Evolutionary conservation across 2,113 vertebrate genomes (phyloP), one percentile per base, ranked within the genome.

Genomic region (Sylvilagus bachmani): DNA sequence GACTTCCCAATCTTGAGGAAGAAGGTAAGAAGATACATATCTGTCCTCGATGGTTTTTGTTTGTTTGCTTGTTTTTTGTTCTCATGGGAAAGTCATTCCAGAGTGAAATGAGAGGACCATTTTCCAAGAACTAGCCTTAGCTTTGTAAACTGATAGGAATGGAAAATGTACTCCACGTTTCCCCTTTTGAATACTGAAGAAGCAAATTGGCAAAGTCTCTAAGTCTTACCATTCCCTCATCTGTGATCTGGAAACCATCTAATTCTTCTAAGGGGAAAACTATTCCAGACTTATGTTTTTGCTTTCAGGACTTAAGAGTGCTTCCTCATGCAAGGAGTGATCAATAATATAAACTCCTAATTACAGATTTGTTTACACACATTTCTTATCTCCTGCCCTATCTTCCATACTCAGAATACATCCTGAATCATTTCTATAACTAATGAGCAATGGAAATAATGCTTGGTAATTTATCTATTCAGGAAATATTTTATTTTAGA

Each of bases 401-500:
- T 55, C 33, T 75, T 86, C 51, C 24, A 33, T 16, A 74, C 36
- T 58, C 44, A 80, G 77, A 80, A 84, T 19, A 55, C 16, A 81
- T 75, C 64, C 58, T 71, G 17, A 90, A 81, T 86, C 24, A 38
- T 74, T 67, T 21, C 8, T 81, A 44, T 33, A 89, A 74, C 44
- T 70, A 38, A 79, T 69, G 29, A 91, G 33, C 79, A 79, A 78
- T 70, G n/a, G 38, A 87, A 55, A 67, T n/a, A 82, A 89, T 86
- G 8, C 53, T 82, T 24, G 74, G 19, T 96, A 74, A 75, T 74
- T 93, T 84, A 51, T 67, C 79, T n/a, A n/a, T 51, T 79, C 19
- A 62, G 75, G 55, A 91, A 81, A 86, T 70, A 75, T 21, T 93
- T 49, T 87, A 12, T 61, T 80, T 94, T 71, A 92, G 61, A 27